Conservation (phyloP, 2,888 invertebrate species). For the Troides oblongomaculatus region DNA sequence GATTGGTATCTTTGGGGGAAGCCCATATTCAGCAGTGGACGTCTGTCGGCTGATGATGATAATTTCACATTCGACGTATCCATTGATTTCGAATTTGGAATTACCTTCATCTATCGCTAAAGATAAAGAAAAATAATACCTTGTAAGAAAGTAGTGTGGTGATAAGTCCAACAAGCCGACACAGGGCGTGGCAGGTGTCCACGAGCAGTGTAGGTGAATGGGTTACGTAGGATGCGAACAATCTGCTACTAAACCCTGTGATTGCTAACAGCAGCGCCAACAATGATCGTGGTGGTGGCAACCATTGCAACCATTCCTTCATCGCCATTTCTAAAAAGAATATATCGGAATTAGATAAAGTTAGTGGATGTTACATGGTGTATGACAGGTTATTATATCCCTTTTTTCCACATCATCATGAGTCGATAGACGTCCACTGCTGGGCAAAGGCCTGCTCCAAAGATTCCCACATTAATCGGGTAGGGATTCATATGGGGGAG, state of each 20-base stretch:
- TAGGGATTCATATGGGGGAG: no score
- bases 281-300: conserved; percentile 87
- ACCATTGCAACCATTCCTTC: conserved; percentile 86
- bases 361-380: neutral
- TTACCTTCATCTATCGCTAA: neutral
- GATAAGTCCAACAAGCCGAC: conserved; percentile 92
- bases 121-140: conserved; percentile 43
- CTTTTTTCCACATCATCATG: neutral
- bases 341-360: neutral
- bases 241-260: conserved; percentile 89
- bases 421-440: no score
- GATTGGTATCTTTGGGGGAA: no score
- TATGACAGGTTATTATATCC: neutral
- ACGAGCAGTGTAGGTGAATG: conserved; percentile 95
- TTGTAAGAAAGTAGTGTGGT: conserved; percentile 69
- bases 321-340: conserved; percentile 81
- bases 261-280: conserved; percentile 87
- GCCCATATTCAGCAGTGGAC: no score
- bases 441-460: no score
- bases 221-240: conserved; percentile 92
- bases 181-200: conserved; percentile 96
- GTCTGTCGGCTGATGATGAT: neutral
- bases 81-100: neutral
- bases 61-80: neutral
- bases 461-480: no score